A percentile compares a stretch with the other conserved stretches of the same genome.
These are phyloP conservation scores for Papilio xuthus DNA, from an alignment of 1,140 invertebrate species.

Conservation along the genomic window DNA sequence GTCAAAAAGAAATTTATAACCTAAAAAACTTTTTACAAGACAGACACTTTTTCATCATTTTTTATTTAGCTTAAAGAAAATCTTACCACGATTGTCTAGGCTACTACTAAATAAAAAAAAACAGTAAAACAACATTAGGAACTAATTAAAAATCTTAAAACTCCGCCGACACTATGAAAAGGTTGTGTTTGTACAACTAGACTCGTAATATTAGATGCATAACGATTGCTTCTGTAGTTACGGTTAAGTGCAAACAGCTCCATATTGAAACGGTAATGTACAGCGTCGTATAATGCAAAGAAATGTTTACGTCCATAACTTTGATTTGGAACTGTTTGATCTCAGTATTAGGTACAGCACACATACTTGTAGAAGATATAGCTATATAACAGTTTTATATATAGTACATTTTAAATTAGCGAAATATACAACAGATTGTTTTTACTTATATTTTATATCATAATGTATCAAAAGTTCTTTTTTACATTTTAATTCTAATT, in stretches of 20 bases:
- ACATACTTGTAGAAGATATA: background rate
- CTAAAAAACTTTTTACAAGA: no score
- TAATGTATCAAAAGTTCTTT: no score
- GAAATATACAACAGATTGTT: background rate
- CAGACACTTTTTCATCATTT: no score
- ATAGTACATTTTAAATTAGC: background rate
- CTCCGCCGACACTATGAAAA: background rate
- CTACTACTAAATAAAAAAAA: no score
- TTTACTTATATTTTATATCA: no score
- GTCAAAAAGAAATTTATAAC: no score
- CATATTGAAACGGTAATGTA: constrained; percentile 34
- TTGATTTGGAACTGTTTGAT: constrained; percentile 40
- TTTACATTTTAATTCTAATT: no score
- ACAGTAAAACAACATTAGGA: no score
- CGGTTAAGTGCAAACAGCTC: constrained; percentile 29
- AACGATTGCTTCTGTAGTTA: constrained; percentile 33
- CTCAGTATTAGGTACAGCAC: constrained; percentile 9
- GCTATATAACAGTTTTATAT: background rate
- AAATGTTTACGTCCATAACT: constrained; percentile 46
- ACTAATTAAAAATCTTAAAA: background rate
- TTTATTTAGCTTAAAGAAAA: no score
- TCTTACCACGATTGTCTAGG: no score
- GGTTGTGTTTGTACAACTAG: background rate
- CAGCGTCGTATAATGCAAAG: constrained; percentile 44
- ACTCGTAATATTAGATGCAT: background rate